Conservation (phyloP, 2,888 invertebrate species). For the Anaspis maculata region DNA sequence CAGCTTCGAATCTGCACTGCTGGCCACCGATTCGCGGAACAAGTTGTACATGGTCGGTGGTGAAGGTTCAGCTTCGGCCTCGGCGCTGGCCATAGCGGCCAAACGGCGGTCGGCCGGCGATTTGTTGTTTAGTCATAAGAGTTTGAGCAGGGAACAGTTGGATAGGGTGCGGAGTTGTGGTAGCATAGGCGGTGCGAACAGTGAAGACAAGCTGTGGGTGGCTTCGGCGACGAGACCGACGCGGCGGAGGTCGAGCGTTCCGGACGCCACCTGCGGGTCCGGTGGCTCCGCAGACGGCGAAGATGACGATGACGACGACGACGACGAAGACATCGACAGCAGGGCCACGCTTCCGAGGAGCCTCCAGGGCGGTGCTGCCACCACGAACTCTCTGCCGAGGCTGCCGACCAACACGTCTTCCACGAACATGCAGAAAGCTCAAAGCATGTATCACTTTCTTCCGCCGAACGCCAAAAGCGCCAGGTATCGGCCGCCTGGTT, state of each 20-base stretch:
- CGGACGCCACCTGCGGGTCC: conserved; percentile 46
- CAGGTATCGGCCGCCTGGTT: conserved; percentile 77
- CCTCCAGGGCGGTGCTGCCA: conserved; percentile 49
- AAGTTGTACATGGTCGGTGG: conserved; percentile 59
- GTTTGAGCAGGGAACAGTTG: conserved; percentile 66
- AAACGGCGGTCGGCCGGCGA: conserved; percentile 78
- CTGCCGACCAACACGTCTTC: conserved; percentile 53
- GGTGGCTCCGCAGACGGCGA: conserved; percentile 46
- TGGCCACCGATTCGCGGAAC: conserved; percentile 79
- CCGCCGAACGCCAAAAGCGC: conserved; percentile 73
- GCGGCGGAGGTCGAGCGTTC: conserved; percentile 49
- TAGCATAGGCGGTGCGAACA: conserved; percentile 67
- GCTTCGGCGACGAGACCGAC: conserved; percentile 33
- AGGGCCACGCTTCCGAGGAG: conserved; percentile 55
- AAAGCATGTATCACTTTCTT: conserved; percentile 52
- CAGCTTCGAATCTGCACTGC: conserved; percentile 83
- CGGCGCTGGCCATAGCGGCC: conserved; percentile 61
- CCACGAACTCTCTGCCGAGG: conserved; percentile 71
- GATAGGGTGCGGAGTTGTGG: conserved; percentile 73
- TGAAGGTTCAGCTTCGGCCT: conserved; percentile 55
- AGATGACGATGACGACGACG: conserved; percentile 44
- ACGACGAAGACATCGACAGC: conserved; percentile 41
- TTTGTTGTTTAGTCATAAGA: conserved; percentile 69
- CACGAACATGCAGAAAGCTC: conserved; percentile 52
- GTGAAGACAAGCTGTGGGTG: conserved; percentile 43